Conservation (phyloP, 2,888 invertebrate genomes). For the Glaucopsyche alexis region DNA sequence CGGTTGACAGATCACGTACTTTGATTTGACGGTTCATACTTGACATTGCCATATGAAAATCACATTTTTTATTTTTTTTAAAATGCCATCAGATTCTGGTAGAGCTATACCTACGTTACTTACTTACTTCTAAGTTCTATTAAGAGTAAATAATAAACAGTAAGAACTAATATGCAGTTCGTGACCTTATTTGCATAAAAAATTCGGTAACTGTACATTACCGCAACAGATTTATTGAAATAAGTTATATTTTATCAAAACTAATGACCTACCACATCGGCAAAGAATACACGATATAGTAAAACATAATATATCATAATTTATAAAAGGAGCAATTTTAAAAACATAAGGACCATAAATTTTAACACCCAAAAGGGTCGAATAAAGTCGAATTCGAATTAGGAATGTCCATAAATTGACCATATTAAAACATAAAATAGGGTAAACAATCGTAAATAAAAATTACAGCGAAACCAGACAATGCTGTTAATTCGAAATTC, state of each 20-base stretch:
- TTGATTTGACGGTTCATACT: too few species aligned
- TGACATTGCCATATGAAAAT: too few species aligned
- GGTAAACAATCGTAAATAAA: constrained; percentile 80
- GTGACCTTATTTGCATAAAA: neutral
- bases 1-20: too few species aligned
- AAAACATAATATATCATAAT: constrained; percentile 38
- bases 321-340: constrained; percentile 41
- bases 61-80: too few species aligned
- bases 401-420: constrained; percentile 64
- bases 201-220: neutral
- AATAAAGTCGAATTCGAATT: constrained; percentile 56
- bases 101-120: too few species aligned
- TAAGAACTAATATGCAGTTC: too few species aligned
- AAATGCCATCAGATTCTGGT: too few species aligned
- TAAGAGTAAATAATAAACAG: too few species aligned
- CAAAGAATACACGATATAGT: constrained; percentile 32
- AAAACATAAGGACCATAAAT: constrained; percentile 61
- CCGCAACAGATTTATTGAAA: neutral
- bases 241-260: constrained; percentile 26
- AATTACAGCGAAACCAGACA: constrained; percentile 74
- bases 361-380: constrained; percentile 58
- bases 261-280: constrained; percentile 34
- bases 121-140: too few species aligned
- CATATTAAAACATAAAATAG: constrained; percentile 79
- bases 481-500: constrained; percentile 66